Evolutionary conservation across 2,888 invertebrate species (phyloP).

Genomic region (Drosophila infuscata): DNA sequence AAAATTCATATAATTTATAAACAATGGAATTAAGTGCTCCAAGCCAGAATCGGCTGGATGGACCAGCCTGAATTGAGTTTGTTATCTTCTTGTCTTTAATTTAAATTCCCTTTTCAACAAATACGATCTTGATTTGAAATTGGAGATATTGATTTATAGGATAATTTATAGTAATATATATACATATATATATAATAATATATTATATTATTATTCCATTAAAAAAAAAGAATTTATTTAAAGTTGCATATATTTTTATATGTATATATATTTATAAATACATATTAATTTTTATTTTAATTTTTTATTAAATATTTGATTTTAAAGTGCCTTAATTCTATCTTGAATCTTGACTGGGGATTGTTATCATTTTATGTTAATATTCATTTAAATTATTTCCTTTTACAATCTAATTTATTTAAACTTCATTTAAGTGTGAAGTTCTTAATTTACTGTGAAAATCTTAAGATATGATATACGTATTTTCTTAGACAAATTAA

Average conservation of each 20-base stretch:
- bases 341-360: too few relatives aligned
- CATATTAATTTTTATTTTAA: accelerated
- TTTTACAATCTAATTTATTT: neutral
- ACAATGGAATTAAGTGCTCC: neutral
- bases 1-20: neutral
- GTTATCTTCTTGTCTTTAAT: neutral
- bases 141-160: neutral
- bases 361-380: neutral
- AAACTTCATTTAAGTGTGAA: neutral
- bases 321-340: too few relatives aligned
- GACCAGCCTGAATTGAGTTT: neutral
- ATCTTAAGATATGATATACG: neutral
- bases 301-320: neutral
- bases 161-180: neutral
- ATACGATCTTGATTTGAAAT: neutral
- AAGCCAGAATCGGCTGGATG: neutral
- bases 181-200: too few relatives aligned
- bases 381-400: neutral
- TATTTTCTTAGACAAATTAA: neutral
- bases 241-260: neutral
- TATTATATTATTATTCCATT: too few relatives aligned
- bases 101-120: neutral
- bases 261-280: too few relatives aligned
- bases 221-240: neutral
- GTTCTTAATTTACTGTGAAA: neutral